A percentile compares a stretch with the other conserved stretches of the same genome.
Evolutionary conservation across 2,888 invertebrate species (phyloP).

Genomic region (Syrista parreyssii): DNA sequence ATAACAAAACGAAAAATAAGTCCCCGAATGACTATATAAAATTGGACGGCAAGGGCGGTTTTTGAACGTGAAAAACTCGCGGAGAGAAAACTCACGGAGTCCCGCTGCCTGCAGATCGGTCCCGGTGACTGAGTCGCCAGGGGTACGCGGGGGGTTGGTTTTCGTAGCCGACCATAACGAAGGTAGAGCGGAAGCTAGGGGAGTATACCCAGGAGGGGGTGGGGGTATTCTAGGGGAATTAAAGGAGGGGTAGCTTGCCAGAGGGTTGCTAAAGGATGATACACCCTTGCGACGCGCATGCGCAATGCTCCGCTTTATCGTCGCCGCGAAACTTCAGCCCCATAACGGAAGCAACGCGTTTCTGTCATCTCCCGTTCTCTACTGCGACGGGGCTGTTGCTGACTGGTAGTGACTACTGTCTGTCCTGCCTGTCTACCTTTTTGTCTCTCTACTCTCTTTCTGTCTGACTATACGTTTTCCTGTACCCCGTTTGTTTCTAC

Average conservation of each 20-base stretch:
- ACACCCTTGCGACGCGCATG: slow-evolving; percentile 57
- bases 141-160: slow-evolving; percentile 40
- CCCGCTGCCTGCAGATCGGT: slow-evolving; percentile 59
- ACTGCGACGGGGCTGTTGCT: not conserved
- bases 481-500: not conserved
- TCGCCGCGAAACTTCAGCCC: slow-evolving; percentile 17
- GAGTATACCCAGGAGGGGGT: slow-evolving; percentile 24
- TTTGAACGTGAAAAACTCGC: slow-evolving; percentile 1
- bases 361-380: slow-evolving; percentile 1
- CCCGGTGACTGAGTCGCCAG: slow-evolving; percentile 61
- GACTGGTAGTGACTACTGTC: not conserved
- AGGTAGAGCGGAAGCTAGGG: slow-evolving; percentile 40
- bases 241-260: not conserved
- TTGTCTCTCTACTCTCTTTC: not conserved
- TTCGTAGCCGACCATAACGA: slow-evolving; percentile 20
- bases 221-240: not conserved
- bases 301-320: slow-evolving; percentile 31
- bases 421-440: not conserved
- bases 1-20: not conserved
- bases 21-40: not conserved
- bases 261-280: slow-evolving; percentile 39
- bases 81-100: slow-evolving; percentile 31
- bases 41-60: not conserved
- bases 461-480: not conserved
- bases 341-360: slow-evolving; percentile 7